phyloP scores from a whole-genome alignment of 2,797 vertebrate genomes.

The Sus cebifrons region DNA sequence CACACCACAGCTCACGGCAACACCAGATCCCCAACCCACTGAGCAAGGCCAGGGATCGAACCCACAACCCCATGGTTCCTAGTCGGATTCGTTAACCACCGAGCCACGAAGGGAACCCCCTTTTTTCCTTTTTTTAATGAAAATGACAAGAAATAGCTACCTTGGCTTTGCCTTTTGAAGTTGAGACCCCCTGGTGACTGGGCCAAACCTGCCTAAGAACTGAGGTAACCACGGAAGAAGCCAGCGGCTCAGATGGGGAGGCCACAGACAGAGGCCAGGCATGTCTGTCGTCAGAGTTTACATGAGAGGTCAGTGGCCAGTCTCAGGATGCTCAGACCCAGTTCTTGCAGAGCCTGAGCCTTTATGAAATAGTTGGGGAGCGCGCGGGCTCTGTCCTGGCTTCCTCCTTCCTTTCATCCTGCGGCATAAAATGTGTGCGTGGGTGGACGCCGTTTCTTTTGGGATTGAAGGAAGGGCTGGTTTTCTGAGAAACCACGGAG shows the following conservation, averaged over 20 bases:
- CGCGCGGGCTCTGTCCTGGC: rapidly evolving
- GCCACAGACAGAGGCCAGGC: too few relatives aligned
- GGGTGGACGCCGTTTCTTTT: neutral
- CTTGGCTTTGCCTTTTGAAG: neutral
- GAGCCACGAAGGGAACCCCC: too few relatives aligned
- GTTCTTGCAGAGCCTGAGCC: neutral
- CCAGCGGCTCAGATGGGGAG: too few relatives aligned
- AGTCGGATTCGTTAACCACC: too few relatives aligned
- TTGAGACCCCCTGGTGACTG: neutral
- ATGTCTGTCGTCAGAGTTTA: neutral
- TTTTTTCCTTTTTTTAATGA: neutral
- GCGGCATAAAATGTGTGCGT: neutral
- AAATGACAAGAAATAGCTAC: neutral
- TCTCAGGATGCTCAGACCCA: neutral
- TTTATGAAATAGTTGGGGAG: rapidly evolving
- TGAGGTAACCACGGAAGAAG: too few relatives aligned
- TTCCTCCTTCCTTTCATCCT: neutral
- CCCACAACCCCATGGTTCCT: too few relatives aligned
- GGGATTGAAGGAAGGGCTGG: neutral
- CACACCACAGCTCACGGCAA: too few relatives aligned
- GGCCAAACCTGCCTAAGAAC: neutral
- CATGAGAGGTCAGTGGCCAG: neutral
- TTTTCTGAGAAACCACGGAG: neutral
- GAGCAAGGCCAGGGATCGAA: too few relatives aligned
- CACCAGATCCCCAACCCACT: too few relatives aligned